Evolutionary conservation across 2,797 vertebrate genomes (phyloP).

Genomic region (Zenarchopterus dispar): DNA sequence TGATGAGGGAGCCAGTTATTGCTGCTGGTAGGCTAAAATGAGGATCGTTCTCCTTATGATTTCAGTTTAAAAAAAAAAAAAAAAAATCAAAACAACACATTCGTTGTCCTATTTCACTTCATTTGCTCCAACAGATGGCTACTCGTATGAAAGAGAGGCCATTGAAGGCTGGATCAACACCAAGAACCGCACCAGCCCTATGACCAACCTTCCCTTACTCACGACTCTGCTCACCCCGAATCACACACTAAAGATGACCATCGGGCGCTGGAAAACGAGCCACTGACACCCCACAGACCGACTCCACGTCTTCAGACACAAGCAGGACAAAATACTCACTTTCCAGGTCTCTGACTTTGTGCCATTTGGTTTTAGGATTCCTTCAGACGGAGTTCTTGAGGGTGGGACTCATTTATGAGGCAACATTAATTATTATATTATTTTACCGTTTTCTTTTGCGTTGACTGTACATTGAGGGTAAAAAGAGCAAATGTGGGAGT

Average conservation of each 20-base stretch:
- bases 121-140: conserved; percentile 86
- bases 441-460: too few species aligned
- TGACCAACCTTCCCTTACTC: conserved; percentile 93
- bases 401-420: too few species aligned
- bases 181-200: conserved; percentile 92
- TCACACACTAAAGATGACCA: conserved; percentile 95
- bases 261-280: conserved; percentile 87
- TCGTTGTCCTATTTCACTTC: neutral
- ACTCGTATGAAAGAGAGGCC: conserved; percentile 93
- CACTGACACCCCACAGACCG: conserved; percentile 44
- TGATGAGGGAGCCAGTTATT: conserved; percentile 95
- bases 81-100: neutral
- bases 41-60: too few species aligned
- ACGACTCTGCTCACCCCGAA: conserved; percentile 91
- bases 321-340: neutral
- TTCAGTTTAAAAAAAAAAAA: too few species aligned
- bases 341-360: too few species aligned
- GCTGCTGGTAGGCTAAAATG: conserved; percentile 85
- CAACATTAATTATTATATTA: too few species aligned
- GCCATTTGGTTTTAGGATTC: too few species aligned
- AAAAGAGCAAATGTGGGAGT: too few species aligned
- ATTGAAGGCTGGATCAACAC: conserved; percentile 92
- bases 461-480: too few species aligned
- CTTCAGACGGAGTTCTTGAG: too few species aligned
- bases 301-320: neutral